These are phyloP conservation scores for Clarias magur DNA, from an alignment of 2,113 vertebrate genomes.

Conservation along the genomic window DNA sequence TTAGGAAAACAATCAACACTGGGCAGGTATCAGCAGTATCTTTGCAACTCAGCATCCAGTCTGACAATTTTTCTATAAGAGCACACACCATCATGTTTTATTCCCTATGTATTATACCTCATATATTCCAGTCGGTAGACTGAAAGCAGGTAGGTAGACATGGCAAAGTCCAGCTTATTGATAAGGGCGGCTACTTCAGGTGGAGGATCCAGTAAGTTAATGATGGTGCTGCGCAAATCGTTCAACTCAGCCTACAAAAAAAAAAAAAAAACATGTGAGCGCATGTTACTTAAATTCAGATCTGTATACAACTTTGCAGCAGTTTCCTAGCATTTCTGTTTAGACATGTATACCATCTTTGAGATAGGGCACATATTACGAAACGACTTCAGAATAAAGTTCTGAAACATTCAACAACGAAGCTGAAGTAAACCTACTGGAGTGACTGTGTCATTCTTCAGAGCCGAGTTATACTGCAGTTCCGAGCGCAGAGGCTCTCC, in stretches of 20 bases:
- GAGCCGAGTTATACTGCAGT: slow-evolving; percentile 97
- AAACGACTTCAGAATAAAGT: not conserved
- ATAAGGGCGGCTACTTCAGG: slow-evolving; percentile 91
- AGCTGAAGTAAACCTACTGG: slow-evolving; percentile 68
- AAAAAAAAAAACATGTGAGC: not conserved
- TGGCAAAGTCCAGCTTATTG: slow-evolving; percentile 97
- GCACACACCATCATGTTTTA: not conserved
- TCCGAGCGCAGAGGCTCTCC: slow-evolving; percentile 95
- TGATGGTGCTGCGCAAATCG: slow-evolving; percentile 91
- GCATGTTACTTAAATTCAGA: not conserved
- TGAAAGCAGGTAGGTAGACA: slow-evolving; percentile 96
- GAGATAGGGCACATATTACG: too few species aligned
- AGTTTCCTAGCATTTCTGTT: not conserved
- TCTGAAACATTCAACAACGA: not conserved
- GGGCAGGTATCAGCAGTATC: not conserved
- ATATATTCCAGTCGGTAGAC: slow-evolving; percentile 97
- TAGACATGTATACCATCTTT: not conserved
- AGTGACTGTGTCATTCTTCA: slow-evolving; percentile 97
- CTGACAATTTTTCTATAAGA: not conserved
- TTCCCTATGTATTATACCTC: slow-evolving; percentile 73
- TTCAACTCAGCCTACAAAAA: slow-evolving; percentile 85
- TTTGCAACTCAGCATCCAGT: not conserved
- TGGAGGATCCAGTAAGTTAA: slow-evolving; percentile 92
- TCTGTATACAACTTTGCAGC: not conserved
- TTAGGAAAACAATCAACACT: not conserved